Conservation (phyloP, 2,113 vertebrate species). For the Lasiurus cinereus region DNA sequence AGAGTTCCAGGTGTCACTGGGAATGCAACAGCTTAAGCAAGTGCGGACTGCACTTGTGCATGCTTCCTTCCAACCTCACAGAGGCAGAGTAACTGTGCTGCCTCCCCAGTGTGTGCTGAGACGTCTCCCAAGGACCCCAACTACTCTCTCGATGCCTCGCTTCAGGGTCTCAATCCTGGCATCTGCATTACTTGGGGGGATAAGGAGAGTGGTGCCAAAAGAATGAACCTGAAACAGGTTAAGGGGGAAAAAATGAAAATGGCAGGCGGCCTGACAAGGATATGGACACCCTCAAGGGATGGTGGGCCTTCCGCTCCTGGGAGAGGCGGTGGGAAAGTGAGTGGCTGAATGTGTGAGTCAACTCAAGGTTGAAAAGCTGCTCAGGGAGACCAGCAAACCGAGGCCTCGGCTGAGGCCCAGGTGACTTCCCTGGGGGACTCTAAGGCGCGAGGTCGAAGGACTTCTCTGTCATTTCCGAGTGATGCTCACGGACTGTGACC, state of each 20-base stretch:
- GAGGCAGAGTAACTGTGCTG: not conserved
- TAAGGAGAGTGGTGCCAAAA: not conserved
- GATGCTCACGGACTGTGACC: not conserved
- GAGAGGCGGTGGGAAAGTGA: not conserved
- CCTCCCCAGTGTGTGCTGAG: not conserved
- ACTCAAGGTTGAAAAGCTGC: not conserved
- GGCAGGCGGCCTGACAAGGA: not conserved
- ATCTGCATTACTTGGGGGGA: not conserved
- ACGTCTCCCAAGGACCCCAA: not conserved
- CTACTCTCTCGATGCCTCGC: not conserved
- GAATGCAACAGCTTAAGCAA: not conserved
- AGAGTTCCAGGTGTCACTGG: not conserved
- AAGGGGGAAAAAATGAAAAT: not conserved
- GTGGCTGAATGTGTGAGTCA: not conserved
- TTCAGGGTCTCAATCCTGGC: not conserved
- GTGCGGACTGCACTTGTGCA: not conserved
- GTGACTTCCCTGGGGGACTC: not conserved
- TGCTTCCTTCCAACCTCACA: not conserved
- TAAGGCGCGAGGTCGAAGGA: not conserved
- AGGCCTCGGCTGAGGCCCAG: not conserved
- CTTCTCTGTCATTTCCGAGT: not conserved
- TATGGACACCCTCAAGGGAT: not conserved
- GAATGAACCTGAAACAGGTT: not conserved
- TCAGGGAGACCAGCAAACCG: not conserved
- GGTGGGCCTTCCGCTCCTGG: accelerated